Evolutionary conservation across 2,888 invertebrate species (phyloP).

Genomic region (Melanophora roralis): DNA sequence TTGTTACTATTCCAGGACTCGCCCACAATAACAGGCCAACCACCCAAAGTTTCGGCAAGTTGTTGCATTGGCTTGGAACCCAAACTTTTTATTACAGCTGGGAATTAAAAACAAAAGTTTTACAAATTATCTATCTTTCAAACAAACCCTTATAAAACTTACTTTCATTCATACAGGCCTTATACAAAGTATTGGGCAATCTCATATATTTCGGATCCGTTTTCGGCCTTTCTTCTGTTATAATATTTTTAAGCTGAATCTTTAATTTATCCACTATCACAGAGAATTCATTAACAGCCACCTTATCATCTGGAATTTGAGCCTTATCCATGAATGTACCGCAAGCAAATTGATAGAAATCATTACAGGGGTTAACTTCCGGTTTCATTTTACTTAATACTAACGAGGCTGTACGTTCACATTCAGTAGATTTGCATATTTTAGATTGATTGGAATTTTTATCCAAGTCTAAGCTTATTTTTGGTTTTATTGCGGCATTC

Average conservation of each 20-base stretch:
- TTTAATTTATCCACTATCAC: constrained; percentile 77
- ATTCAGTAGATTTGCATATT: constrained; percentile 86
- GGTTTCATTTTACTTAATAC: constrained; percentile 83
- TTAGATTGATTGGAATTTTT: constrained; percentile 64
- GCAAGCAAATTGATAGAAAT: no score
- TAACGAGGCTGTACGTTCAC: constrained; percentile 85
- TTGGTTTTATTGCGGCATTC: no score
- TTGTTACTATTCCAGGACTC: constrained; percentile 83
- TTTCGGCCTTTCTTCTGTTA: constrained; percentile 73
- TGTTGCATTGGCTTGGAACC: constrained; percentile 85
- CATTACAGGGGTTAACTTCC: constrained; percentile 84
- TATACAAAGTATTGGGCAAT: no score
- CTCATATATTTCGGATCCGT: constrained; percentile 76
- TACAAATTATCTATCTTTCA: constrained; percentile 76
- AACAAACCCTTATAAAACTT: constrained; percentile 77
- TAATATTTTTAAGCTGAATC: constrained; percentile 76
- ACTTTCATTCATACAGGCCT: no score
- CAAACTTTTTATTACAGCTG: constrained; percentile 84
- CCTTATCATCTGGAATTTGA: constrained; percentile 84
- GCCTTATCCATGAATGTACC: constrained; percentile 83
- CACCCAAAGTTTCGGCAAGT: constrained; percentile 88
- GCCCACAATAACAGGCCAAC: constrained; percentile 94
- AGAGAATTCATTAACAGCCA: constrained; percentile 76
- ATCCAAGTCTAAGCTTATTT: no score
- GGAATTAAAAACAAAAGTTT: background rate